Evolutionary conservation across 2,888 invertebrate genomes (phyloP), one percentile per base, ranked within the genome.

Genomic region (Leuctra nigra): DNA sequence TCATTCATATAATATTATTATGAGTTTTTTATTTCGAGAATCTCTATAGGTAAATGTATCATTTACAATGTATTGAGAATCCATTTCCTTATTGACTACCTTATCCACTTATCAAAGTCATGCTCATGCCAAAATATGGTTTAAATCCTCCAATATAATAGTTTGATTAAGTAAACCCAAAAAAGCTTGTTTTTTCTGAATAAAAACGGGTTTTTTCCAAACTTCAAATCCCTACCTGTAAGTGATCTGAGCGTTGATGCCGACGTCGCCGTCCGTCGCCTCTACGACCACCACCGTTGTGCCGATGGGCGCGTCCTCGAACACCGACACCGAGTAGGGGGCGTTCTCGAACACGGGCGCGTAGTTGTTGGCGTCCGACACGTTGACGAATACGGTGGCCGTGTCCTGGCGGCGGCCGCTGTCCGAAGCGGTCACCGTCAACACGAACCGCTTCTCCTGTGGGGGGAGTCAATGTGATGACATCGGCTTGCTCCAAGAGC

Each of bases 361-460:
- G 68, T 87, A 91, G 67, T 95, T 94, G 71, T 97, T 97, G 0
- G 95, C 94, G 72, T 96, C 96, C 0, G 92, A 88, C 0, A 99
- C 83, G 68, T 94, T 93, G 2, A 98, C 87, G 67, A 91, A 88
- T 13, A 97, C 89, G 54, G 90, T 86, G 0, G 94, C 90, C 0
- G 89, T 87, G 65, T 95, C 96, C 1, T 84, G 86, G 47, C 91
- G 76, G 0, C 92, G 91, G 0, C 93, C 94, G 0, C 90, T 85
- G 70, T 97, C 97, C 0, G 91, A 86, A 0, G 95, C 96, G 0
- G 88, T 87, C 0, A 90, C 82, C 0, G 89, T 90, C n/a, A 92
- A 74, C 0, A 92, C 82, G 67, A 91, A 94, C 56, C 91, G 78
- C 60, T 89, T 83, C 65, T 95, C 95, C 33, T 60, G 50, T 4